Base-by-base conservation (phyloP, 2,888 invertebrate genomes). In the Ernsta delagoae region DNA sequence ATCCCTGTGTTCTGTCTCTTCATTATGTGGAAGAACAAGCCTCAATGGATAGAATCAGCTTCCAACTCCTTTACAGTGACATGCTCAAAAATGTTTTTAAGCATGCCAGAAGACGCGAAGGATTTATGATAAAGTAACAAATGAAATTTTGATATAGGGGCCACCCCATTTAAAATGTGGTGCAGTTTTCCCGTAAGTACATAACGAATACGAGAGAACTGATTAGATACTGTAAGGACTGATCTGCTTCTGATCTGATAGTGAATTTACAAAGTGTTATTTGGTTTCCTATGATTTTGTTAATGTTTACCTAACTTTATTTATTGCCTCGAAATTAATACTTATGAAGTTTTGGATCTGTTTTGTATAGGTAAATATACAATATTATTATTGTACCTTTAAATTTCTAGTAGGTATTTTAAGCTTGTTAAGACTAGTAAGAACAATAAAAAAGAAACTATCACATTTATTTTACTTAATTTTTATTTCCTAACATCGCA, bases 1-100 rank as follows among this genome's bases (percentile, higher is more conserved):
- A 95, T 99, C 73, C 99, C 99, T 0, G 95, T 98, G 48, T 99
- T 98, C 87, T 94, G 95, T 70, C 86, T 98, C 34, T 98, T 97
- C 82, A 96, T 99, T 56, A 90, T 94, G 72, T 97, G 97, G 96
- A 92, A 96, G 74, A 95, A 95, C 75, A 97, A 96, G 82, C 97
- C 97, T 0, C 87, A 91, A 70, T 96, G 96, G 95, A 84, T 99
- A 67, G 90, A 95, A 63, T 90, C 91, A 45, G 86, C 94, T 6
- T 97, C 97, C 77, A 94, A 96, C 79, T 86, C 94, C 59, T 95
- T 97, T 77, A 97, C 97, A 78, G 82, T 95, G 73, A 84, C 94
- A 71, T 97, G 97, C 83, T 96, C 97, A 1, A 97, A 97, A 90
- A 89, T 97, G 80, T 98, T 98, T 85, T 90, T 97, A 78, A 97